A percentile compares a stretch with the other conserved stretches of the same genome.
phyloP scores from a whole-genome alignment of 1,140 invertebrate species.

The Phortica variegata region DNA sequence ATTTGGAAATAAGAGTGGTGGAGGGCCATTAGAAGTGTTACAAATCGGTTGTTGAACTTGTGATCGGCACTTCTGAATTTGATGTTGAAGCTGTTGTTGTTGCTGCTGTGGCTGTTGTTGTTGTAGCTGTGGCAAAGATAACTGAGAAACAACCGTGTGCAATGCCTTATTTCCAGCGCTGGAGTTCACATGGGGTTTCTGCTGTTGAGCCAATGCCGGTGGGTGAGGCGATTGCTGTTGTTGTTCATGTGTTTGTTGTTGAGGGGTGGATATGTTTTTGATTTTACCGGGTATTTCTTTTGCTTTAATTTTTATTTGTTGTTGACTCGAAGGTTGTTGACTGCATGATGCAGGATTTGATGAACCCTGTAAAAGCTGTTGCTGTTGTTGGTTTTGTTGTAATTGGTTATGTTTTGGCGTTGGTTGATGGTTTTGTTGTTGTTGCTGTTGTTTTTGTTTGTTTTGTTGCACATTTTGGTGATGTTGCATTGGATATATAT shows the following conservation, averaged over 20 bases:
- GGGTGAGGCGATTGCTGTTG: conserved; percentile 13
- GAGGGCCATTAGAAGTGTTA: no score
- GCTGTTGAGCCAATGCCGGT: not conserved
- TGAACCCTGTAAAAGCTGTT: no score
- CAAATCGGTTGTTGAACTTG: conserved; percentile 5
- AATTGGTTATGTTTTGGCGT: conserved; percentile 8
- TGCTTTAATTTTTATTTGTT: no score
- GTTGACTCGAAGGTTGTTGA: not conserved
- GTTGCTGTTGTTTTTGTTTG: conserved; percentile 21
- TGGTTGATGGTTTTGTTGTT: conserved; percentile 16
- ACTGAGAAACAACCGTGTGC: no score
- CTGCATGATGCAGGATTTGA: no score
- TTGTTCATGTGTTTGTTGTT: conserved; percentile 16
- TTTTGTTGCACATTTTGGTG: conserved; percentile 33
- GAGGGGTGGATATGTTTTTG: no score
- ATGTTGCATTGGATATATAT: conserved; percentile 56
- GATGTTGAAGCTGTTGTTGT: conserved; percentile 12
- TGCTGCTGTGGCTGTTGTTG: conserved; percentile 20
- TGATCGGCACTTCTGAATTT: conserved; percentile 1
- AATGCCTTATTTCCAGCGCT: conserved; percentile 13
- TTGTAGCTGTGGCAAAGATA: conserved; percentile 27
- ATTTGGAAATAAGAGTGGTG: no score
- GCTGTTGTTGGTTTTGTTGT: not conserved
- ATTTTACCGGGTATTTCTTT: no score
- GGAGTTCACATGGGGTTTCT: conserved; percentile 2